A percentile compares a stretch with the other conserved stretches of the same genome.
These are phyloP conservation scores for Microcebus jonahi DNA, from an alignment of 2,113 vertebrate genomes.

Conservation along the genomic window DNA sequence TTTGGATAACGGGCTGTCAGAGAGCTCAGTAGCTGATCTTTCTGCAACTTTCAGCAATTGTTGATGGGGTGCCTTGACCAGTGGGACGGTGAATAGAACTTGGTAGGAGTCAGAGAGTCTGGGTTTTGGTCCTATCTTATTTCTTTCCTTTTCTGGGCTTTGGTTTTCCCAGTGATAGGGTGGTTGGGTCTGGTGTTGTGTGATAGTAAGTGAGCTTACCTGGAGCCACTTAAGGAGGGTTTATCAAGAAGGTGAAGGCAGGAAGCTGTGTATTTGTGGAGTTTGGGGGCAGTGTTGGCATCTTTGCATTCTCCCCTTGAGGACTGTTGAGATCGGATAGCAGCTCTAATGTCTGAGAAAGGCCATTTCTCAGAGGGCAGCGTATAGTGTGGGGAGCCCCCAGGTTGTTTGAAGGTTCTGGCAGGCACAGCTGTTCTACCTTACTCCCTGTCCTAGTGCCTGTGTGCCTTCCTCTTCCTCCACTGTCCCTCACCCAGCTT, in stretches of 20 bases:
- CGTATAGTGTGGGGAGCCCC: neutral
- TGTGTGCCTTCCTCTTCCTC: neutral
- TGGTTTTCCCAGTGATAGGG: neutral
- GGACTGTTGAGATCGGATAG: neutral
- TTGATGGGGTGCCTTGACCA: neutral
- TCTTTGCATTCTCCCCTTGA: neutral
- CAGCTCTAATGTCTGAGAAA: neutral
- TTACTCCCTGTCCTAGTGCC: neutral
- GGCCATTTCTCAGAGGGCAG: neutral
- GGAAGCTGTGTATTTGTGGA: neutral
- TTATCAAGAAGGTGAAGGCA: neutral
- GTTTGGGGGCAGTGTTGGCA: neutral
- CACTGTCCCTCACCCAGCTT: neutral
- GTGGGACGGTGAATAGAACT: neutral
- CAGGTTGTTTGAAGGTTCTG: neutral
- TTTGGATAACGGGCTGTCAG: neutral
- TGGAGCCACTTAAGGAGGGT: neutral
- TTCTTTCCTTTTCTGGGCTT: neutral
- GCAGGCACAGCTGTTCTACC: neutral
- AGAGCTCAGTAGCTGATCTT: neutral
- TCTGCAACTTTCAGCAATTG: constrained; percentile 18
- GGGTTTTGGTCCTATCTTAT: neutral
- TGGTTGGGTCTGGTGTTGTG: neutral
- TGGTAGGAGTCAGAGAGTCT: neutral
- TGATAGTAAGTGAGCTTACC: neutral